These are phyloP conservation scores for Pseudomyrmex flavicornis DNA, from an alignment of 1,140 invertebrate genomes.

Conservation along the genomic window DNA sequence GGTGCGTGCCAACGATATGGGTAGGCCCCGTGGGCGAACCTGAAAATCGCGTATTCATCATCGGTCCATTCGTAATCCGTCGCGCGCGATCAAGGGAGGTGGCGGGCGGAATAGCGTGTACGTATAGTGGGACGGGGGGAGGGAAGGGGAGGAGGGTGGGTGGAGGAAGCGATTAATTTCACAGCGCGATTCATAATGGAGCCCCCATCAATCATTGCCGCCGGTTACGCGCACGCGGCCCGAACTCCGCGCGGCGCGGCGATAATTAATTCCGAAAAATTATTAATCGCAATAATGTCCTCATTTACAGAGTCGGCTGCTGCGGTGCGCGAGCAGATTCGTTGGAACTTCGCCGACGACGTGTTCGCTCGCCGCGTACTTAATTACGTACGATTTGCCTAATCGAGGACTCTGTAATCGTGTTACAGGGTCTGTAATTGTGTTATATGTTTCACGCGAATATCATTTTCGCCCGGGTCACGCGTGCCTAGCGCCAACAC, in stretches of 20 bases:
- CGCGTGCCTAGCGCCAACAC: neutral
- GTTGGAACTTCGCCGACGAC: slow-evolving; percentile 56
- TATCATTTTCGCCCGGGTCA: slow-evolving; percentile 29
- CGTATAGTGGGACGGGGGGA: neutral
- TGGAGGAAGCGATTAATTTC: slow-evolving; percentile 80
- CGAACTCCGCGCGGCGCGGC: slow-evolving; percentile 58
- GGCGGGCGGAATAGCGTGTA: slow-evolving; percentile 23
- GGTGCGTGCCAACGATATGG: slow-evolving; percentile 64
- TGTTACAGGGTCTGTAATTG: slow-evolving; percentile 25
- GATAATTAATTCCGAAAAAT: slow-evolving; percentile 83
- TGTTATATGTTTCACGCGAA: slow-evolving; percentile 32
- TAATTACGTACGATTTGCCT: slow-evolving; percentile 67
- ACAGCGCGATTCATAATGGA: slow-evolving; percentile 81
- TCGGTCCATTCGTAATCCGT: slow-evolving; percentile 75
- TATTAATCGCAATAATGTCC: slow-evolving; percentile 81
- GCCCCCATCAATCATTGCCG: slow-evolving; percentile 80
- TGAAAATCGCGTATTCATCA: slow-evolving; percentile 78
- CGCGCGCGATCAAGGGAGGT: slow-evolving; percentile 62
- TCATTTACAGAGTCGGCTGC: slow-evolving; percentile 68
- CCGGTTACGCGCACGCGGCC: slow-evolving; percentile 71
- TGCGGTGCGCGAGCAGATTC: slow-evolving; percentile 48
- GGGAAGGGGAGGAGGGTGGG: neutral
- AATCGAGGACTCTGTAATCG: slow-evolving; percentile 58
- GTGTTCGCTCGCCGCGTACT: slow-evolving; percentile 34
- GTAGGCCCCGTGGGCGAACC: slow-evolving; percentile 56